Base-by-base conservation (phyloP, 1,140 invertebrate genomes). In the Aphis craccivora region DNA sequence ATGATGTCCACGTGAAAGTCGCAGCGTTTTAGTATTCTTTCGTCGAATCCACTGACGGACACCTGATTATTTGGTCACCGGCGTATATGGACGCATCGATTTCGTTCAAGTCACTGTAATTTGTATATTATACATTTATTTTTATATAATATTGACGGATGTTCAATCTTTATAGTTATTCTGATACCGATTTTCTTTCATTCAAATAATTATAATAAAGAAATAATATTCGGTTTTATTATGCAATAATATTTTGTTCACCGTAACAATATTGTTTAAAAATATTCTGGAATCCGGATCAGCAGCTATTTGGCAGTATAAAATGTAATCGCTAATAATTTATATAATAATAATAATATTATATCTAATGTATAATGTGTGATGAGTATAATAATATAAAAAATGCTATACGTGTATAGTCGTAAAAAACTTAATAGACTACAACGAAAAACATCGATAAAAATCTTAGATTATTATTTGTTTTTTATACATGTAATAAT, bases 381-480 rank as follows among this genome's bases (percentile, higher is more conserved):
- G 60, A 76, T 76, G 60, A 76, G 14, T 76, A n/a, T n/a, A 76
- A 76, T 76, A 76, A 76, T 76, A 76, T n/a, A n/a, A 76, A 14
- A 76, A n/a, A 76, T n/a, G 30, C n/a, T 76, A 18, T n/a, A 6
- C 4, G 48, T 51, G 9, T 51, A 51, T 51, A n/a, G 60, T 76
- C 60, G 60, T 76, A 76, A 76, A 76, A 76, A 76, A 76, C 60
- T n/a, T 76, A n/a, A 76, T 67, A 51, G 48, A 51, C 48, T 51
- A 51, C 48, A 51, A 76, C 60, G 60, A n/a, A 76, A 76, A n/a
- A 76, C 25, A 14, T 76, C 30, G n/a, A 76, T 76, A 76, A 76
- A 76, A 76, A 76, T 35, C 60, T 76, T 76, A 22, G 60, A 76
- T 76, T 76, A 76, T n/a, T 76, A 76, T 76, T 76, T 76, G 60